phyloP scores from a whole-genome alignment of 64 coral and sea anemone genomes.

The Montipora foliosa region DNA sequence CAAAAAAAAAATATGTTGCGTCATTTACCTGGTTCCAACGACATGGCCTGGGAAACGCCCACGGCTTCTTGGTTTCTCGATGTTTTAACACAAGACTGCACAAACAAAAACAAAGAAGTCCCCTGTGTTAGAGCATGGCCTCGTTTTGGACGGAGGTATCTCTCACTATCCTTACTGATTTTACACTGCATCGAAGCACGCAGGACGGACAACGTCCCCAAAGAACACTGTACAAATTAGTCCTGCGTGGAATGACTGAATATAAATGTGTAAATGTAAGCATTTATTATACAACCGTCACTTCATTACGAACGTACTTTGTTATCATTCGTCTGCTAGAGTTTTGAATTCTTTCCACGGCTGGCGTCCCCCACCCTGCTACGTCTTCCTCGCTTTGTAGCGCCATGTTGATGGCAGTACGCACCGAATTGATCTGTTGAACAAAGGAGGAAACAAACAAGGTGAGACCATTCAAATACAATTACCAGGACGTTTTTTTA shows the following conservation, averaged over 20 bases:
- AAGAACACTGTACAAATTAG: too few species aligned
- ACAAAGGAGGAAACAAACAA: background rate
- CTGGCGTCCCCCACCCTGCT: conserved; percentile 73
- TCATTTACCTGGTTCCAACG: conserved; percentile 83
- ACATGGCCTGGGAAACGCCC: conserved; percentile 65
- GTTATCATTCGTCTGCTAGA: conserved; percentile 37
- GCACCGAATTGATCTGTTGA: conserved; percentile 66
- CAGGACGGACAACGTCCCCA: too few species aligned
- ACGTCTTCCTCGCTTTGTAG: conserved; percentile 41
- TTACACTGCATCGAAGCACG: too few species aligned
- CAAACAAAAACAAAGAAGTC: background rate
- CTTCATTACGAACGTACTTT: conserved; percentile 26
- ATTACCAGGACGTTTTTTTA: too few species aligned
- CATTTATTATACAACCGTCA: too few species aligned
- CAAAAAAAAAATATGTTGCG: too few species aligned
- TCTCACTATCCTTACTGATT: too few species aligned
- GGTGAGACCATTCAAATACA: too few species aligned
- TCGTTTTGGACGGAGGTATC: too few species aligned
- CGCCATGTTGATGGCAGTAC: conserved; percentile 65
- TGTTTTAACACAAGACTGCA: conserved; percentile 72
- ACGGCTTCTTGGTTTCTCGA: conserved; percentile 73
- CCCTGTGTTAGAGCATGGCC: too few species aligned
- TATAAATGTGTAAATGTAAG: too few species aligned
- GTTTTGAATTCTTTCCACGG: conserved; percentile 63
- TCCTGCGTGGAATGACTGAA: too few species aligned